Conservation (phyloP, 2,888 invertebrate species). For the Ochropleura leucogaster region DNA sequence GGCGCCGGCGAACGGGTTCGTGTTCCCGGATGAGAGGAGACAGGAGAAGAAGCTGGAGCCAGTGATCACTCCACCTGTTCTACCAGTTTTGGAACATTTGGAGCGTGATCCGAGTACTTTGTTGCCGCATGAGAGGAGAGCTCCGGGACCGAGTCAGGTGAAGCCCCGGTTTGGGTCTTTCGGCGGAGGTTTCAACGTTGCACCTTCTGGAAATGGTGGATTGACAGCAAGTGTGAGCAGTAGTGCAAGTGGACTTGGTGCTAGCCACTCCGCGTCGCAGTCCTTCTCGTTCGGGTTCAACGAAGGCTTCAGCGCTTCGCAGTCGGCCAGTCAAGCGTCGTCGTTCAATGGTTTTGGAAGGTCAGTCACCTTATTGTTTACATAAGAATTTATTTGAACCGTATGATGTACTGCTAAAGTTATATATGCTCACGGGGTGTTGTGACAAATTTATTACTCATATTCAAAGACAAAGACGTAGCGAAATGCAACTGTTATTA, state of each 20-base stretch:
- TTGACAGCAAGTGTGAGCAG: conserved; percentile 86
- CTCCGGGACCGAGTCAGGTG: conserved; percentile 64
- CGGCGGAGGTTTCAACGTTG: conserved; percentile 84
- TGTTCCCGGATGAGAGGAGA: conserved; percentile 84
- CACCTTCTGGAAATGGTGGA: conserved; percentile 84
- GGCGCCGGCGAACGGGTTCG: conserved; percentile 82
- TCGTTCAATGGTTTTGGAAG: conserved; percentile 87
- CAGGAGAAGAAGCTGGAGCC: conserved; percentile 83
- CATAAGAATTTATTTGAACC: conserved; percentile 17
- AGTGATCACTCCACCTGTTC: conserved; percentile 87
- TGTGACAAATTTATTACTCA: not conserved
- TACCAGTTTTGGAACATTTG: conserved; percentile 87
- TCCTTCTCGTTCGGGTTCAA: conserved; percentile 88
- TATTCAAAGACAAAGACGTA: not conserved
- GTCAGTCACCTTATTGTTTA: conserved; percentile 75
- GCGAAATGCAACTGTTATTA: not conserved
- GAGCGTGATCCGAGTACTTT: conserved; percentile 88
- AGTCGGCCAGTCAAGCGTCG: conserved; percentile 87
- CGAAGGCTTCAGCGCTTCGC: conserved; percentile 88
- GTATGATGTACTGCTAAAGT: not conserved
- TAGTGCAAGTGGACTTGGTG: conserved; percentile 82
- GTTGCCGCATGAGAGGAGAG: conserved; percentile 77
- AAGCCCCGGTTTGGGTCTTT: conserved; percentile 82
- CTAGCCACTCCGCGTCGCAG: conserved; percentile 87
- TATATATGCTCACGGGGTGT: not conserved